These are phyloP conservation scores for Scarus forsteni DNA, from an alignment of 2,797 vertebrate genomes.

Conservation along the genomic window DNA sequence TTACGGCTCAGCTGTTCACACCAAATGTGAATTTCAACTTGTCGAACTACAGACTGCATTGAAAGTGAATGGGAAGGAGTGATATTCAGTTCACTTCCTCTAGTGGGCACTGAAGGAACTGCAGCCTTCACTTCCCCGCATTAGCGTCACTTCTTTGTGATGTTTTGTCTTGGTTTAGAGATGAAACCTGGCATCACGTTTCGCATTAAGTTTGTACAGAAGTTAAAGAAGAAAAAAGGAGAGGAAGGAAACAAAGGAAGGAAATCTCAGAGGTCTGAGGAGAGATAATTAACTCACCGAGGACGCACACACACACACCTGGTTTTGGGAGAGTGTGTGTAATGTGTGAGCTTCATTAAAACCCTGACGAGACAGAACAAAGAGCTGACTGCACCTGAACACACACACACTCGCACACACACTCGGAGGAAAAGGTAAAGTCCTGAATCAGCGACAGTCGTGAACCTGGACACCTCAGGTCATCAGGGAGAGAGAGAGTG, in stretches of 20 bases:
- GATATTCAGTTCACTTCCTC: no score
- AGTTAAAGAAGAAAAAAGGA: neutral
- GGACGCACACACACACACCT: conserved; percentile 29
- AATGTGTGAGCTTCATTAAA: conserved; percentile 73
- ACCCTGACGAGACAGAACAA: conserved; percentile 77
- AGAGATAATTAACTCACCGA: conserved; percentile 60
- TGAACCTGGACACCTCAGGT: conserved; percentile 66
- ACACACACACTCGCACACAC: conserved; percentile 31
- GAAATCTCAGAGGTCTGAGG: conserved; percentile 38
- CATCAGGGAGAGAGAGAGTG: conserved; percentile 37
- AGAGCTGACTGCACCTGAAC: conserved; percentile 74
- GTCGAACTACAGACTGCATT: no score
- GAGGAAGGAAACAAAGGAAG: conserved; percentile 5
- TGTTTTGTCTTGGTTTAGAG: no score
- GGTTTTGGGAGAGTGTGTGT: conserved; percentile 44
- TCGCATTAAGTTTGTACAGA: neutral
- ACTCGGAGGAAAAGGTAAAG: conserved; percentile 58
- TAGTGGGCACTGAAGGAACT: no score
- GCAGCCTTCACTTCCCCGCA: no score
- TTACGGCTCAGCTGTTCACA: no score
- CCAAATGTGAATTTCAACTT: no score
- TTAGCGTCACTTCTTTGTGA: no score
- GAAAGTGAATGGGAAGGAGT: no score
- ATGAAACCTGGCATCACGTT: neutral
- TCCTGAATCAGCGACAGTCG: conserved; percentile 77